Percentiles rank a stretch among this genome's conserved stretches.
Evolutionary conservation across 1,140 invertebrate species (phyloP).

Genomic region (Vanessa tameamea): DNA sequence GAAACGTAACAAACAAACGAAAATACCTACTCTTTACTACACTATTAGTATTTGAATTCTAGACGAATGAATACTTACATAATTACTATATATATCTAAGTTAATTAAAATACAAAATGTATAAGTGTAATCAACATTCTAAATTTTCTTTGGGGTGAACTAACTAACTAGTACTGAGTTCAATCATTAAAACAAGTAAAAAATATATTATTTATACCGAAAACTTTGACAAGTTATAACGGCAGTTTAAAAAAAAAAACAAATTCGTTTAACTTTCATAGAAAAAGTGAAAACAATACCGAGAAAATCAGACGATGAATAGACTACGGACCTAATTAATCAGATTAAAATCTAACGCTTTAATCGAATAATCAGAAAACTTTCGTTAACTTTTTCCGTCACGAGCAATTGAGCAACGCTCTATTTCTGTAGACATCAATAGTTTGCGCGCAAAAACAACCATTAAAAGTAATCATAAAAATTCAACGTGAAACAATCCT

Average conservation of each 20-base stretch:
- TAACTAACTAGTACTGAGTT: too few species aligned
- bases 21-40: too few species aligned
- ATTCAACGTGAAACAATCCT: neutral
- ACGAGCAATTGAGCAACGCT: neutral
- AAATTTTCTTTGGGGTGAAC: too few species aligned
- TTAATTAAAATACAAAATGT: too few species aligned
- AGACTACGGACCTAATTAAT: neutral
- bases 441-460: constrained; percentile 5
- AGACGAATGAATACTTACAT: too few species aligned
- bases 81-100: too few species aligned
- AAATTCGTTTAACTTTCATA: neutral
- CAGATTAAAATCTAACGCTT: neutral
- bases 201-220: neutral
- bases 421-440: constrained; percentile 8
- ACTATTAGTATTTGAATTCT: too few species aligned
- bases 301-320: neutral
- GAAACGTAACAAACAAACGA: too few species aligned
- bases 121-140: too few species aligned
- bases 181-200: too few species aligned
- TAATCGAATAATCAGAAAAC: neutral
- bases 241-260: neutral
- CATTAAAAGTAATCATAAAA: neutral
- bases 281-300: neutral
- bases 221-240: neutral
- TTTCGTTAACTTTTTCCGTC: constrained; percentile 7